Evolutionary conservation across 2,797 vertebrate species (phyloP).

Genomic region (Ispidina picta): DNA sequence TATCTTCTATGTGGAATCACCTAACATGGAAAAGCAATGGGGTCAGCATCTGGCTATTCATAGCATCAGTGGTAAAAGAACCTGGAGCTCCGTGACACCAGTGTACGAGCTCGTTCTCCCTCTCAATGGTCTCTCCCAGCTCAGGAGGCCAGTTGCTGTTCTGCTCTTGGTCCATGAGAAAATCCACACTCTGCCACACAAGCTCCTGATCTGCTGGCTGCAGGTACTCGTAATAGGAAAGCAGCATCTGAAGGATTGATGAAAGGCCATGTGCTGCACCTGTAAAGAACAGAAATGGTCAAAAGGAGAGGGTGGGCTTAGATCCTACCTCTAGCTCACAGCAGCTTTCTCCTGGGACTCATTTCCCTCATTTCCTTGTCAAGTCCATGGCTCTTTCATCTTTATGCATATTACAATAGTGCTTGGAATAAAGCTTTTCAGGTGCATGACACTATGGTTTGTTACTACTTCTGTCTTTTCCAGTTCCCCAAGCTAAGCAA

Average conservation of each 20-base stretch:
- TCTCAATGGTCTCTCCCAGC: slow-evolving; percentile 86
- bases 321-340: background rate
- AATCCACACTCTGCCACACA: slow-evolving; percentile 91
- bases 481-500: background rate
- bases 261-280: slow-evolving; percentile 91
- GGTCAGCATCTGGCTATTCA: background rate
- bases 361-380: background rate
- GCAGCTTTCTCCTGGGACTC: background rate
- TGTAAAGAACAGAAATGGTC: slow-evolving; percentile 39
- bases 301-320: background rate
- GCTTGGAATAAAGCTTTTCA: background rate
- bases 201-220: slow-evolving; percentile 85
- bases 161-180: slow-evolving; percentile 92
- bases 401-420: background rate
- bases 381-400: background rate
- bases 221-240: slow-evolving; percentile 88
- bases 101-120: slow-evolving; percentile 90
- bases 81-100: slow-evolving; percentile 93
- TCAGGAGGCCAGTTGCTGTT: slow-evolving; percentile 92
- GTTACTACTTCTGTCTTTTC: background rate
- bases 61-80: slow-evolving; percentile 55
- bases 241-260: slow-evolving; percentile 90
- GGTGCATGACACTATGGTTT: background rate
- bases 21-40: background rate
- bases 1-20: background rate